A percentile compares a stretch with the other conserved stretches of the same genome.
Evolutionary conservation across 2,113 vertebrate genomes (phyloP).

Genomic region (Zeus faber): DNA sequence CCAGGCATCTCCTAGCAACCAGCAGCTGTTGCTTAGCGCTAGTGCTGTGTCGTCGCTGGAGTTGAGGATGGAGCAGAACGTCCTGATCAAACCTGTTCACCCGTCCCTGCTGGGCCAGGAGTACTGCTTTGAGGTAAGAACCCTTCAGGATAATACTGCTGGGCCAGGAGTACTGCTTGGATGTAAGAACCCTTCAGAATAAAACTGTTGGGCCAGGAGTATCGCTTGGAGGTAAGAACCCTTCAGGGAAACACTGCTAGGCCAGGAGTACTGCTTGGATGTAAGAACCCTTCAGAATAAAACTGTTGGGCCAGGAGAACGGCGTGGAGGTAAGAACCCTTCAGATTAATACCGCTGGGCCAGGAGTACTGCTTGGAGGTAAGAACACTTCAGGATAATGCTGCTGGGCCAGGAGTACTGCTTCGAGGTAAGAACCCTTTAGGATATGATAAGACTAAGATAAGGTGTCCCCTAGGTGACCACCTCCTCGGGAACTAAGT

Average conservation of each 20-base stretch:
- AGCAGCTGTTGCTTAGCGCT: conserved; percentile 89
- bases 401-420: conserved; percentile 96
- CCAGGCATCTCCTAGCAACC: conserved; percentile 86
- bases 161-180: conserved; percentile 96
- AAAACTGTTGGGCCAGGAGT: conserved; percentile 95
- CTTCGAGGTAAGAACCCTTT: conserved; percentile 92
- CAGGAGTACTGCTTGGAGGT: conserved; percentile 99
- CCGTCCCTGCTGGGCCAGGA: conserved; percentile 94
- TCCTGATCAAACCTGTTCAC: conserved; percentile 92
- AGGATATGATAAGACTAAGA: no score
- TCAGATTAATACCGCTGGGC: no score
- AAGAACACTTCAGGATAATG: no score
- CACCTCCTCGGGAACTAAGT: conserved; percentile 95
- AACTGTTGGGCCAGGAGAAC: conserved; percentile 94
- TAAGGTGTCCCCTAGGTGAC: conserved; percentile 89
- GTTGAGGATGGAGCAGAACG: conserved; percentile 86
- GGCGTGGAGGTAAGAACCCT: conserved; percentile 98
- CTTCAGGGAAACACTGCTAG: no score
- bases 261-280: conserved; percentile 97
- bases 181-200: no score
- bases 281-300: no score
- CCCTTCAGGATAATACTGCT: no score
- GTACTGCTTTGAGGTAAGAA: conserved; percentile 97
- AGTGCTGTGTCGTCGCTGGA: conserved; percentile 86
- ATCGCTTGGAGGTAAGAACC: conserved; percentile 97